phyloP scores from a whole-genome alignment of 2,888 invertebrate species.

The Rhopalosiphum nymphaeae region DNA sequence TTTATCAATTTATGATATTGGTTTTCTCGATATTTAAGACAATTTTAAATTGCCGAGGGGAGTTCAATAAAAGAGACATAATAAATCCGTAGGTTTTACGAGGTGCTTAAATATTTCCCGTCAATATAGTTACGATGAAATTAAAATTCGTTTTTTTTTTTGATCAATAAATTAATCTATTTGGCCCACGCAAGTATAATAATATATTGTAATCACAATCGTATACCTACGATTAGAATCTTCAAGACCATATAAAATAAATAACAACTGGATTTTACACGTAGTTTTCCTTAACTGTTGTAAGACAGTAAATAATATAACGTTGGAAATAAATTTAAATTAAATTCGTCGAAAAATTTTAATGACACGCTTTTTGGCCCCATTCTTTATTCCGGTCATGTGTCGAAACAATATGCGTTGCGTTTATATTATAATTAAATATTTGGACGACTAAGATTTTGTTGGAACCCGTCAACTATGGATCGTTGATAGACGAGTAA shows the following conservation, averaged over 20 bases:
- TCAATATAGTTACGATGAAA: constrained; percentile 7
- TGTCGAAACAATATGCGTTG: background rate
- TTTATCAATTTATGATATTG: background rate
- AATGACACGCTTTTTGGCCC: constrained; percentile 7
- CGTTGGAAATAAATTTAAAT: background rate
- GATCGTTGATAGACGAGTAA: constrained; percentile 39
- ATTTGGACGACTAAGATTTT: constrained; percentile 13
- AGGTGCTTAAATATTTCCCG: background rate
- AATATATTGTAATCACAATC: background rate
- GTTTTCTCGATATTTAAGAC: background rate
- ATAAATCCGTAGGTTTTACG: background rate
- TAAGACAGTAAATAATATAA: background rate
- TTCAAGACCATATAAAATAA: background rate
- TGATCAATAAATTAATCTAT: background rate
- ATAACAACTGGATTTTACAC: background rate
- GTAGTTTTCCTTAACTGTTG: background rate
- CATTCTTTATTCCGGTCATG: background rate
- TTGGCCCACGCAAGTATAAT: constrained; percentile 14
- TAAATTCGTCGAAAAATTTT: background rate
- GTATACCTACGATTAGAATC: constrained; percentile 16
- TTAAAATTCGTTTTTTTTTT: background rate
- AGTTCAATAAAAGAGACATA: background rate
- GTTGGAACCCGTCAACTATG: constrained; percentile 13
- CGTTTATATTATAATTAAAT: constrained; percentile 40
- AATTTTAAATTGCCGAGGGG: background rate